Evolutionary conservation across 2,888 invertebrate genomes (phyloP).

Genomic region (Bombyx huttoni): DNA sequence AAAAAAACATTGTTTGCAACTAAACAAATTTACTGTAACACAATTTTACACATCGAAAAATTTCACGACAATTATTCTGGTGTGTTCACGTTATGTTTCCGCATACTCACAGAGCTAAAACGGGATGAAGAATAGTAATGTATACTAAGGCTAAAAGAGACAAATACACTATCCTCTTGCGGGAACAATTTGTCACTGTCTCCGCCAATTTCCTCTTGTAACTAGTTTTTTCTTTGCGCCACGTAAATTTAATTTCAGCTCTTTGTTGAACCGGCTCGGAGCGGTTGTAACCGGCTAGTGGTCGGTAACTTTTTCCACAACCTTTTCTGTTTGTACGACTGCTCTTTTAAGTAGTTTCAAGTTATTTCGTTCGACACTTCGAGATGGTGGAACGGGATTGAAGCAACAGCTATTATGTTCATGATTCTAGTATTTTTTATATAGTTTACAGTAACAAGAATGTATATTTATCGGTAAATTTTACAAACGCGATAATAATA

Average conservation of each 20-base stretch:
- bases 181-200: constrained; percentile 69
- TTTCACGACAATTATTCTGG: constrained; percentile 31
- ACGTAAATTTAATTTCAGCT: constrained; percentile 68
- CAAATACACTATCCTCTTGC: constrained; percentile 37
- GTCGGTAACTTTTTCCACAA: constrained; percentile 14
- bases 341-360: constrained; percentile 7
- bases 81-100: constrained; percentile 29
- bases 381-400: not conserved
- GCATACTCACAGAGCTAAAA: constrained; percentile 21
- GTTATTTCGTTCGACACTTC: not conserved
- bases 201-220: constrained; percentile 67
- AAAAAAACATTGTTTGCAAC: not conserved
- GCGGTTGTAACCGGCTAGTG: constrained; percentile 32
- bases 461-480: too few relatives aligned
- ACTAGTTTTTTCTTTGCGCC: constrained; percentile 68
- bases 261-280: constrained; percentile 54
- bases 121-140: constrained; percentile 24
- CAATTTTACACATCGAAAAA: not conserved
- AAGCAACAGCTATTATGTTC: not conserved
- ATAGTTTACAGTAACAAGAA: too few relatives aligned
- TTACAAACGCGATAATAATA: too few relatives aligned
- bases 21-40: not conserved
- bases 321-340: constrained; percentile 4
- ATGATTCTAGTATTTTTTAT: not conserved
- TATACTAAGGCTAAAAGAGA: constrained; percentile 28